Evolutionary conservation across 2,888 invertebrate genomes (phyloP).

Genomic region (Chrysomela aeneicollis): DNA sequence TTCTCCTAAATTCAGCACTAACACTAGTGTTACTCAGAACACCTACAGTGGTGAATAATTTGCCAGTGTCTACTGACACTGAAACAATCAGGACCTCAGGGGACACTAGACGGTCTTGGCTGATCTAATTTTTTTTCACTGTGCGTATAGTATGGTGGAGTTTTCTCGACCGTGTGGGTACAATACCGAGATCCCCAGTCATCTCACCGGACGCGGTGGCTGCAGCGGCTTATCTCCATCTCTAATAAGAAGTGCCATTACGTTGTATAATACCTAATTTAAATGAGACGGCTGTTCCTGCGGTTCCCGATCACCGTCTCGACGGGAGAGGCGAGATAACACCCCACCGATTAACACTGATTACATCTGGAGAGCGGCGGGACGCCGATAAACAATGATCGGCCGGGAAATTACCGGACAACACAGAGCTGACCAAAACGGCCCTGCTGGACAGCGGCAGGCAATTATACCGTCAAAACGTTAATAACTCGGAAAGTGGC

Average conservation of each 20-base stretch:
- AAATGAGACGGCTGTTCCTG: conserved; percentile 45
- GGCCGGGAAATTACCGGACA: conserved; percentile 58
- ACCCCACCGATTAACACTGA: conserved; percentile 58
- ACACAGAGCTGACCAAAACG: conserved; percentile 44
- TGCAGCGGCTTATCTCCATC: conserved; percentile 48
- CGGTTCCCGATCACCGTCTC: conserved; percentile 47
- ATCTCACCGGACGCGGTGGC: conserved; percentile 34
- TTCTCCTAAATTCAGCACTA: too few species aligned
- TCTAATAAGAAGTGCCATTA: conserved; percentile 52
- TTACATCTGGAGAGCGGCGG: conserved; percentile 57
- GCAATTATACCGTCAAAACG: conserved; percentile 52
- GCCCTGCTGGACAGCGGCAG: conserved; percentile 27
- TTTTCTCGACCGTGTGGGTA: not conserved
- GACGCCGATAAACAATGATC: conserved; percentile 59
- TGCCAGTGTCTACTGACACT: too few species aligned
- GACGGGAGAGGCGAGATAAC: conserved; percentile 57
- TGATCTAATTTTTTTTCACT: too few species aligned
- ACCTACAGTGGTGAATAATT: too few species aligned
- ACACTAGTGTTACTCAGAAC: too few species aligned
- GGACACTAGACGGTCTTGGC: too few species aligned
- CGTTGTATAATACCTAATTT: conserved; percentile 51
- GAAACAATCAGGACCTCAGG: too few species aligned
- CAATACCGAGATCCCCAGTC: not conserved
- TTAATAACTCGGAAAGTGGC: conserved; percentile 28
- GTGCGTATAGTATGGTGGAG: too few species aligned